Conservation (phyloP, 2,113 vertebrate species). For the Macrotis lagotis region DNA sequence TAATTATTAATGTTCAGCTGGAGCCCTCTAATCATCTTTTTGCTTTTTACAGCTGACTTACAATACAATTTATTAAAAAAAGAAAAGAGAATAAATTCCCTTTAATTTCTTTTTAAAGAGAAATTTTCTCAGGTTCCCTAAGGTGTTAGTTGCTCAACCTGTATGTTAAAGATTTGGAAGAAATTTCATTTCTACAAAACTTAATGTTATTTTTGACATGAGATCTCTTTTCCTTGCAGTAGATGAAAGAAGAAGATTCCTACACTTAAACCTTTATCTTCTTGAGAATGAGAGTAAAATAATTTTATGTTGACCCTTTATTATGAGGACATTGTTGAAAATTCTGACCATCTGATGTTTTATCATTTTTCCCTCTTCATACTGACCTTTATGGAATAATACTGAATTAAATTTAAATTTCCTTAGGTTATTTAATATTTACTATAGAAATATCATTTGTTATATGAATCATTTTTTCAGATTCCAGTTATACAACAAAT, state of each 20-base stretch:
- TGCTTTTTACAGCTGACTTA: background rate
- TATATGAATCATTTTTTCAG: constrained; percentile 61
- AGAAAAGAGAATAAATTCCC: background rate
- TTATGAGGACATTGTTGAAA: constrained; percentile 70
- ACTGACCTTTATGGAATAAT: constrained; percentile 75
- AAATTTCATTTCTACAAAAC: background rate
- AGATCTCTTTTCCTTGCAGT: background rate
- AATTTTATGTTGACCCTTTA: constrained; percentile 67
- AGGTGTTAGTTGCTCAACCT: background rate
- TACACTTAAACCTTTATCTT: constrained; percentile 19
- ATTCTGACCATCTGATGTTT: constrained; percentile 49
- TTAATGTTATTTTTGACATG: background rate
- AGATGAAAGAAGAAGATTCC: background rate
- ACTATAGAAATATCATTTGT: constrained; percentile 73
- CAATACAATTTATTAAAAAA: background rate
- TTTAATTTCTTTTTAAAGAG: background rate
- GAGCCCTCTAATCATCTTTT: background rate
- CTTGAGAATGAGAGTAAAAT: constrained; percentile 45
- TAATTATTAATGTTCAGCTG: background rate
- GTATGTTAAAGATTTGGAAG: background rate
- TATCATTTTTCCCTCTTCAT: constrained; percentile 36
- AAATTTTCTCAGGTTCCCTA: background rate
- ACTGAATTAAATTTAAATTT: constrained; percentile 69
- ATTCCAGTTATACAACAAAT: constrained; percentile 44
- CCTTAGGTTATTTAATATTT: constrained; percentile 70